phyloP scores from a whole-genome alignment of 2,888 invertebrate genomes.

The Nemapogon koenigi region DNA sequence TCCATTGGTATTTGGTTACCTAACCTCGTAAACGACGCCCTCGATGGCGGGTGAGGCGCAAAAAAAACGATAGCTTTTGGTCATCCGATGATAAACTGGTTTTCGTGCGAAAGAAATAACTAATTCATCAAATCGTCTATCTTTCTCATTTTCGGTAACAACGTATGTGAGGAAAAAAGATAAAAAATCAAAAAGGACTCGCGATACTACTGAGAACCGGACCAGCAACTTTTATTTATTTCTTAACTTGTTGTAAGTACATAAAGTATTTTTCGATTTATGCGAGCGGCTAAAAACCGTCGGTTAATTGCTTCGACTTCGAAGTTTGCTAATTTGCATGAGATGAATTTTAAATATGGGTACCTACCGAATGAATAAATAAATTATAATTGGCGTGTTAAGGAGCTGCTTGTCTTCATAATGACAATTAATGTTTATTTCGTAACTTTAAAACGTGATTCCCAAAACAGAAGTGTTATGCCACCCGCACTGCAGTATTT shows the following conservation, averaged over 20 bases:
- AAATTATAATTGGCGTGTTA: conserved; percentile 9
- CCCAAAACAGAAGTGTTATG: too few relatives aligned
- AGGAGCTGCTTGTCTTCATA: conserved; percentile 30
- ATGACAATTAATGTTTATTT: neutral
- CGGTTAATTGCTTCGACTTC: conserved; percentile 37
- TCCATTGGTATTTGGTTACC: conserved; percentile 5
- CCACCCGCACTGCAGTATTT: too few relatives aligned
- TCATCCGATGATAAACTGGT: conserved; percentile 54
- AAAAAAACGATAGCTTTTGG: conserved; percentile 35
- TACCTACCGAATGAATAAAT: conserved; percentile 4
- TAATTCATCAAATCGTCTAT: conserved; percentile 35
- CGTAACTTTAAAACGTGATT: too few relatives aligned
- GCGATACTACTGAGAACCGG: conserved; percentile 32
- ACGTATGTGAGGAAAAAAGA: conserved; percentile 23
- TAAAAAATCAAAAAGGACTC: conserved; percentile 11
- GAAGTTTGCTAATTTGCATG: conserved; percentile 43
- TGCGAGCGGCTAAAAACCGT: conserved; percentile 26
- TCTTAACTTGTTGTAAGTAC: conserved; percentile 57
- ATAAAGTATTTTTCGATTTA: conserved; percentile 53
- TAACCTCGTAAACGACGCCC: conserved; percentile 38
- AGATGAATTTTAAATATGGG: conserved; percentile 14
- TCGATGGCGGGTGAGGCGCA: conserved; percentile 47
- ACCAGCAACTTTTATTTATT: conserved; percentile 50
- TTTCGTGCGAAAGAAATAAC: conserved; percentile 26
- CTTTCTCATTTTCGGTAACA: conserved; percentile 18